Conservation (phyloP, 1,140 invertebrate genomes). For the Ptiloglossa arizonensis region DNA sequence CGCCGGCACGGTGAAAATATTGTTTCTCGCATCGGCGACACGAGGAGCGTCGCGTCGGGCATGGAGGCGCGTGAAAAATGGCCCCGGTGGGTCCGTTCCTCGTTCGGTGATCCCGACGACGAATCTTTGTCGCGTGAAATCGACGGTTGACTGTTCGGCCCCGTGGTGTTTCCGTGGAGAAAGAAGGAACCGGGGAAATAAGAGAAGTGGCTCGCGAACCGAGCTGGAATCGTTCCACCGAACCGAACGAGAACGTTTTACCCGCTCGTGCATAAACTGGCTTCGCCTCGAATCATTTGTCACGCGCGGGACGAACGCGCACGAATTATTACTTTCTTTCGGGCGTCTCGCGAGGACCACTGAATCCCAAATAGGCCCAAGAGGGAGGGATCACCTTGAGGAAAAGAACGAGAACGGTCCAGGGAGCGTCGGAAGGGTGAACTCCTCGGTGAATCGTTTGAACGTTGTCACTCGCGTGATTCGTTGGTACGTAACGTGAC, state of each 20-base stretch:
- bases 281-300: conserved; percentile 36
- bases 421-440: too few relatives aligned
- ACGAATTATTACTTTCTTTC: conserved; percentile 13
- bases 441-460: too few relatives aligned
- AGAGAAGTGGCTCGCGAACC: background rate
- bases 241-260: conserved; percentile 29
- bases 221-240: conserved; percentile 15
- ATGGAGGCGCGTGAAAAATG: conserved; percentile 45
- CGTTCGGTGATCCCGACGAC: conserved; percentile 21
- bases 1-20: conserved; percentile 39
- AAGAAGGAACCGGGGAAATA: too few relatives aligned
- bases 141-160: background rate
- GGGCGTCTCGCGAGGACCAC: background rate
- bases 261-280: conserved; percentile 44
- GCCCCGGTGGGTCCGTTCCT: conserved; percentile 2
- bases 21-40: conserved; percentile 36
- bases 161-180: background rate
- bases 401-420: too few relatives aligned
- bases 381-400: too few relatives aligned
- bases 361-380: conserved; percentile 2
- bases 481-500: too few relatives aligned
- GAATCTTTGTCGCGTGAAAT: conserved; percentile 30
- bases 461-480: too few relatives aligned
- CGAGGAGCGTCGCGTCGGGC: background rate
- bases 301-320: conserved; percentile 11